Evolutionary conservation across 2,113 vertebrate species (phyloP), one percentile per base, ranked within the genome.

Genomic region (Rhinogobius similis): DNA sequence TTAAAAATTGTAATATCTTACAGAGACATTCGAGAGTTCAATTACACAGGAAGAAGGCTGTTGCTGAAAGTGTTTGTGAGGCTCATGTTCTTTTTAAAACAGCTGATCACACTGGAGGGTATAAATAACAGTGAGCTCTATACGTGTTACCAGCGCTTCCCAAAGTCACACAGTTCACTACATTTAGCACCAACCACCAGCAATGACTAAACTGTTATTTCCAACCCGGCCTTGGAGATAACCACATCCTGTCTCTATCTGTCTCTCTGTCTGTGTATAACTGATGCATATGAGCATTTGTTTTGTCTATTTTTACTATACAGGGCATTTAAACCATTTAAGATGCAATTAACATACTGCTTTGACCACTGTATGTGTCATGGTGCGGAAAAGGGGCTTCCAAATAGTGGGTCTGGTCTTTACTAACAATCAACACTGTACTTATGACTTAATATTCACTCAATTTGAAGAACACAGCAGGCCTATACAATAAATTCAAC

Each of bases 201-300:
- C 20, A 65, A 69, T 78, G 82, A 75, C 73, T 64, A 77, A 71
- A 75, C 20, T 67, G 70, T 83, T 89, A 88, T 89, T 88, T 89
- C 75, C 70, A 87, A 78, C 86, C n/a, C 26, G 59, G 67, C 77
- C 82, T 83, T 61, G 18, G 70, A 78, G 75, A 79, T 68, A 79
- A 79, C 78, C 74, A 64, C 82, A 58, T 70, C 67, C 72, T 39
- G 74, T 70, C 73, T 74, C 74, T 41, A 23, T 71, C 24, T 14
- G 24, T 67, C 36, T 62, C 52, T 71, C 64, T 77, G 64, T 46
- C 29, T 20, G 65, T 67, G 38, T 68, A 32, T 5, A 82, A 74
- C 39, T 81, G 81, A 85, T 86, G n/a, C n/a, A 86, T 10, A 59
- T 32, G 79, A 82, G 81, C 85, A 82, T 84, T 81, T 83, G 87